A percentile compares a stretch with the other conserved stretches of the same genome.
These are phyloP conservation scores for Drosophila testacea DNA, from an alignment of 2,888 invertebrate species.

Conservation along the genomic window DNA sequence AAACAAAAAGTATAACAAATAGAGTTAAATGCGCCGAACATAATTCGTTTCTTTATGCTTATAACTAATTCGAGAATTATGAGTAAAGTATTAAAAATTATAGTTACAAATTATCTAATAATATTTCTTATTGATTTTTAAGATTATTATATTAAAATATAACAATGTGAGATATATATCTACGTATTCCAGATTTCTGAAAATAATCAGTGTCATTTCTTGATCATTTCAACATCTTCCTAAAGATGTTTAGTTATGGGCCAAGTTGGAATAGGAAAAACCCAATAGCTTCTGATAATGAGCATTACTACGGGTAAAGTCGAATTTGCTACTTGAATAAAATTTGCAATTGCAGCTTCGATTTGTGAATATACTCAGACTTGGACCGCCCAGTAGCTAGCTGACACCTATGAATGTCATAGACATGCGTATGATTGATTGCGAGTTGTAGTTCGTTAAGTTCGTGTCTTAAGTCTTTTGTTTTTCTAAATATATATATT, in stretches of 20 bases:
- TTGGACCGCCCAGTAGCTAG: conserved; percentile 39
- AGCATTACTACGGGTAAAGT: not conserved
- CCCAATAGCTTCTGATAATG: not conserved
- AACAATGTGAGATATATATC: no score
- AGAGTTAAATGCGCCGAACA: no score
- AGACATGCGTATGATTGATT: conserved; percentile 45
- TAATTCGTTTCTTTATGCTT: no score
- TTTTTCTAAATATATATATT: conserved; percentile 15
- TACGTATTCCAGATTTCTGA: no score
- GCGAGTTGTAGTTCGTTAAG: conserved; percentile 42
- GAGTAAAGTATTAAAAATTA: no score
- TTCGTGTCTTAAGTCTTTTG: conserved; percentile 68
- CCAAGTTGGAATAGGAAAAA: not conserved
- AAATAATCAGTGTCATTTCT: no score
- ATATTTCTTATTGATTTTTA: no score
- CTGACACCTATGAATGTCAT: conserved; percentile 27
- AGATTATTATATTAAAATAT: no score
- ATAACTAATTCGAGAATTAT: no score
- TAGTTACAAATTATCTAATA: no score
- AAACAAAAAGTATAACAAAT: no score
- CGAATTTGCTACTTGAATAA: not conserved
- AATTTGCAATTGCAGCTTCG: not conserved
- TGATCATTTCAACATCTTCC: not conserved
- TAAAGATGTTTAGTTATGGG: not conserved
- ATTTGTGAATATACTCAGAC: conserved; percentile 1